Evolutionary conservation across 92 coral and sea anemone genomes (phyloP), one percentile per base, ranked within the genome.

Genomic region (Porites rus): DNA sequence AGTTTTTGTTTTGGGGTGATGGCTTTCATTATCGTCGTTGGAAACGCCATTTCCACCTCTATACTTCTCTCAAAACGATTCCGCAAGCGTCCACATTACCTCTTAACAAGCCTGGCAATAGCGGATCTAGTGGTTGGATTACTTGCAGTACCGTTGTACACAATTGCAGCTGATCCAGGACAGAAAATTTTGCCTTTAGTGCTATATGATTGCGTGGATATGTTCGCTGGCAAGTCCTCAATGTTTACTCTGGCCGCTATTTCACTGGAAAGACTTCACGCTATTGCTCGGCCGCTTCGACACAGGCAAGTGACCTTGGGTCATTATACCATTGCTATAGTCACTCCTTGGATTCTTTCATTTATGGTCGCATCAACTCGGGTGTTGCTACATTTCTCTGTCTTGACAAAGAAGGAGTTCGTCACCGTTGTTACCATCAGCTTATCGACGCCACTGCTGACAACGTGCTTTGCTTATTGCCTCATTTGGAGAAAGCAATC

Each of bases 61-160:
- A 65, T 89, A 31, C 83, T 92, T 59, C 51, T 72, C 24, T 85
- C 43, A 65, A 80, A 84, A 52, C 78, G 83, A 50, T 59, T 92
- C 24, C 88, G 88, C 21, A 85, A 77, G 43, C 91, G 91, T 16
- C 74, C 91, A 13, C 92, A 89, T 54, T 92, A 85, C 28, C 65
- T 92, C 12, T 51, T 92, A 11, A 72, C 86, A 10, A 90, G 90
- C 54, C 86, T 92, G 83, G 89, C 95, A 21, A 54, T 91, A 24
- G 93, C 93, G 60, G 95, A 92, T 77, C 78, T 92, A 0, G 43
- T 82, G 75, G 95, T 92, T 58, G 95, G 95, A 5, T 69, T 86
- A 59, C 20, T 89, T 7, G 67, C 95, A 20, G 22, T 91, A 18
- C 95, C 95, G 8, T 72, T 89, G 7, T 75, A 77, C 75, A 89